Conservation (phyloP, 2,888 invertebrate species). For the Acronicta leporina region DNA sequence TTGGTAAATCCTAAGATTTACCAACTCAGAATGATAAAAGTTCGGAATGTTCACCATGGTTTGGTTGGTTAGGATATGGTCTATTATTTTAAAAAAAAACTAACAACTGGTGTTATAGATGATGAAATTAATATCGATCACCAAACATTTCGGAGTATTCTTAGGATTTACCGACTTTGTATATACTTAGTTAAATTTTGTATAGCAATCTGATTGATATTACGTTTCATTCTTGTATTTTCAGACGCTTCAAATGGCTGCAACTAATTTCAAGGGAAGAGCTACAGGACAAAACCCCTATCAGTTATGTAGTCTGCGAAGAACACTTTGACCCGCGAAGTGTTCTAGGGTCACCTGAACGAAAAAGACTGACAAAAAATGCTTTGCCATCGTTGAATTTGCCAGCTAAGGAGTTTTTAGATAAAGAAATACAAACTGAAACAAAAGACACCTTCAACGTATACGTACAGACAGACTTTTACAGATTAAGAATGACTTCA, state of each 20-base stretch:
- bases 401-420: slow-evolving; percentile 10
- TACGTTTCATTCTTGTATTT: background rate
- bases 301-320: slow-evolving; percentile 35
- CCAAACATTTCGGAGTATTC: no score
- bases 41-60: no score
- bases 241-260: slow-evolving; percentile 42
- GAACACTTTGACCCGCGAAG: slow-evolving; percentile 36
- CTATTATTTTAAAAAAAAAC: no score
- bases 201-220: no score
- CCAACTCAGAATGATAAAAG: no score
- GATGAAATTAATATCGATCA: no score
- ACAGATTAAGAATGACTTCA: slow-evolving; percentile 26
- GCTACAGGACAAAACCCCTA: slow-evolving; percentile 20
- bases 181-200: no score
- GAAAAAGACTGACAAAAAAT: slow-evolving; percentile 24
- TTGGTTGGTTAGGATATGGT: no score
- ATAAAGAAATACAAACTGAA: slow-evolving; percentile 36
- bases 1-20: no score
- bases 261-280: slow-evolving; percentile 38
- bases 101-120: no score
- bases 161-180: no score
- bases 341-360: slow-evolving; percentile 14
- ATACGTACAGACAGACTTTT: slow-evolving; percentile 40
- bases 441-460: slow-evolving; percentile 23
- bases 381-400: slow-evolving; percentile 26